Conservation (phyloP, 2,113 vertebrate species). For the Crotalus tigris region DNA sequence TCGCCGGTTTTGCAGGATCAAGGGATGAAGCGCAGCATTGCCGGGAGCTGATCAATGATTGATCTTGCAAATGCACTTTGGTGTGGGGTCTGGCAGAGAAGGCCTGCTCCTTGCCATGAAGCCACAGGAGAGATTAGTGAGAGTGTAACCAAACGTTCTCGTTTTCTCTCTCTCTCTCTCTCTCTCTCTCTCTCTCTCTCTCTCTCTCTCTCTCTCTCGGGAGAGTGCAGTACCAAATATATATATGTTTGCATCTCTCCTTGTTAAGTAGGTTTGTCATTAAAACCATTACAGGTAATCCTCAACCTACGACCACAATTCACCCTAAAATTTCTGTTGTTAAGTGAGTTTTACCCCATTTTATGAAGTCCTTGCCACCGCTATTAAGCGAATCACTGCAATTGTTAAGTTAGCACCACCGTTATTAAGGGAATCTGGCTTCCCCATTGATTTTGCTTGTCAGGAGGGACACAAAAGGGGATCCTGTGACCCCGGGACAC, state of each 20-base stretch:
- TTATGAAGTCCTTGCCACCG: too few relatives aligned
- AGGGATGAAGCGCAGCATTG: not conserved
- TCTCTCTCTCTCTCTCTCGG: not conserved
- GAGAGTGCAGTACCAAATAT: not conserved
- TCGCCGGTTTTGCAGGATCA: not conserved
- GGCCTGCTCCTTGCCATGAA: constrained; percentile 11
- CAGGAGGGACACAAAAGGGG: too few relatives aligned
- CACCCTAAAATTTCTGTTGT: too few relatives aligned
- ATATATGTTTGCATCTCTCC: not conserved
- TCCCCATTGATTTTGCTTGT: too few relatives aligned
- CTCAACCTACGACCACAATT: too few relatives aligned
- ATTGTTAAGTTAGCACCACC: too few relatives aligned
- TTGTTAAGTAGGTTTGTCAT: constrained; percentile 35
- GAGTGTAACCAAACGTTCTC: constrained; percentile 31
- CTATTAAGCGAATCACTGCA: too few relatives aligned
- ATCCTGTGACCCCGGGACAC: too few relatives aligned
- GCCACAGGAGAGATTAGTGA: constrained; percentile 22
- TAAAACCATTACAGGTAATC: constrained; percentile 38
- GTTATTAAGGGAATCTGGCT: too few relatives aligned
- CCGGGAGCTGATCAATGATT: not conserved
- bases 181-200: too few relatives aligned
- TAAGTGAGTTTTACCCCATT: too few relatives aligned
- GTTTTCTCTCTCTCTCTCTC: too few relatives aligned
- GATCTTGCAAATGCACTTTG: not conserved
- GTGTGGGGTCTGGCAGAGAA: not conserved